Percentiles rank a stretch among this genome's conserved stretches.
phyloP scores from a whole-genome alignment of 2,888 invertebrate genomes.

The Cremastinae sp. region DNA sequence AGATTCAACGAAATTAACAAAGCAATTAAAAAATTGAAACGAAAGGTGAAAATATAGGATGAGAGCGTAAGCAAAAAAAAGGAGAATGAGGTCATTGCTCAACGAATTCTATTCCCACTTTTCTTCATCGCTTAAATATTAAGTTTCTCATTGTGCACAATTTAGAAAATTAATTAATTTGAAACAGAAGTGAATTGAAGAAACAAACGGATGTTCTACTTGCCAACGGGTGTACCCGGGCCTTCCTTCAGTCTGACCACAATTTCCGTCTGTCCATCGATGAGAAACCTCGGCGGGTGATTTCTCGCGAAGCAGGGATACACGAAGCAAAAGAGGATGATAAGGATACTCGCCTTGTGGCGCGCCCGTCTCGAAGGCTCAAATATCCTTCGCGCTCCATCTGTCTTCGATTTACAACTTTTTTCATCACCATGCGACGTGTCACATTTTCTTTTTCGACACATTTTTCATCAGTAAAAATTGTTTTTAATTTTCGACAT shows the following conservation, averaged over 20 bases:
- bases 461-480: conserved; percentile 37
- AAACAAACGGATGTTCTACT: conserved; percentile 76
- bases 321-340: conserved; percentile 65
- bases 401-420: conserved; percentile 52
- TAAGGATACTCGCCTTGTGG: conserved; percentile 63
- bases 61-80: too few species aligned
- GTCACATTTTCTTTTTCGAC: conserved; percentile 19
- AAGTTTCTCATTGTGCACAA: too few species aligned
- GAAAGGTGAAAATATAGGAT: too few species aligned
- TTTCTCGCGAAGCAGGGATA: conserved; percentile 81
- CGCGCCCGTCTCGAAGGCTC: conserved; percentile 64
- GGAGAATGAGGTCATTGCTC: too few species aligned
- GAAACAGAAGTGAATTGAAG: neutral
- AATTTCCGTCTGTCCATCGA: conserved; percentile 94
- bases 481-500: conserved; percentile 64
- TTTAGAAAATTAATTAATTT: neutral
- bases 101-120: too few species aligned
- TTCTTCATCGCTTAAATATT: too few species aligned
- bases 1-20: conserved; percentile 3
- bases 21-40: too few species aligned
- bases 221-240: conserved; percentile 91
- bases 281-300: conserved; percentile 92
- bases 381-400: conserved; percentile 48
- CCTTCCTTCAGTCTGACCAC: conserved; percentile 94
- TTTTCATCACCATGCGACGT: conserved; percentile 53